Conservation (phyloP, 1,140 invertebrate genomes). For the Bombus fervidus region DNA sequence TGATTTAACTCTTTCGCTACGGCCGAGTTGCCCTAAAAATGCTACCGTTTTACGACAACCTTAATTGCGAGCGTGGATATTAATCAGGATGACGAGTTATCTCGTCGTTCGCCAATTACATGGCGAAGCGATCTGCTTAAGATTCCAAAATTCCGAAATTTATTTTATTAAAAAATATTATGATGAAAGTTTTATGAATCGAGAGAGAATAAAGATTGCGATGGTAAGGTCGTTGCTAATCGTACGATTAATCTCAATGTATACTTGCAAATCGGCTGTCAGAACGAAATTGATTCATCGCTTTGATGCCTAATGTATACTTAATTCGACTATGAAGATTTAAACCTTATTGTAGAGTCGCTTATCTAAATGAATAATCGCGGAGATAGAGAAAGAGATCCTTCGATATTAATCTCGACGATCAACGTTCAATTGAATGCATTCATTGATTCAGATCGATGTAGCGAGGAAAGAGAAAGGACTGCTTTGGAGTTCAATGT, state of each 20-base stretch:
- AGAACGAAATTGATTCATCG: neutral
- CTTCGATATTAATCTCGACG: neutral
- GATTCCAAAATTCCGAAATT: too few relatives aligned
- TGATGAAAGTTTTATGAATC: too few relatives aligned
- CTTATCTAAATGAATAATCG: neutral
- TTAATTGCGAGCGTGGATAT: too few relatives aligned
- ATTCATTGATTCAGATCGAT: slow-evolving; percentile 4
- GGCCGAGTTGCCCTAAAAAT: neutral
- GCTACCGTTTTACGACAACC: too few relatives aligned
- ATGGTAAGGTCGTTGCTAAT: neutral
- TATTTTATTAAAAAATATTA: too few relatives aligned
- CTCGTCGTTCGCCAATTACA: too few relatives aligned
- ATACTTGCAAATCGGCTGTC: neutral
- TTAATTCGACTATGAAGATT: neutral
- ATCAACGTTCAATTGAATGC: slow-evolving; percentile 8
- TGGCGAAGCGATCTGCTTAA: too few relatives aligned
- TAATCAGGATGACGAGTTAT: too few relatives aligned
- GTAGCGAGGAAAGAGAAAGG: slow-evolving; percentile 16
- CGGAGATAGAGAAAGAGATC: neutral
- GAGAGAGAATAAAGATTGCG: too few relatives aligned
- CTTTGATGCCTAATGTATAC: neutral
- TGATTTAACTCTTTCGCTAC: neutral
- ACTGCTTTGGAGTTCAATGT: slow-evolving; percentile 23
- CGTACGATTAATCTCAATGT: neutral
- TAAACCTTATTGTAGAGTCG: neutral